Base-by-base conservation (phyloP, 2,888 invertebrate genomes). In the Sinodicranocentrus sp. region DNA sequence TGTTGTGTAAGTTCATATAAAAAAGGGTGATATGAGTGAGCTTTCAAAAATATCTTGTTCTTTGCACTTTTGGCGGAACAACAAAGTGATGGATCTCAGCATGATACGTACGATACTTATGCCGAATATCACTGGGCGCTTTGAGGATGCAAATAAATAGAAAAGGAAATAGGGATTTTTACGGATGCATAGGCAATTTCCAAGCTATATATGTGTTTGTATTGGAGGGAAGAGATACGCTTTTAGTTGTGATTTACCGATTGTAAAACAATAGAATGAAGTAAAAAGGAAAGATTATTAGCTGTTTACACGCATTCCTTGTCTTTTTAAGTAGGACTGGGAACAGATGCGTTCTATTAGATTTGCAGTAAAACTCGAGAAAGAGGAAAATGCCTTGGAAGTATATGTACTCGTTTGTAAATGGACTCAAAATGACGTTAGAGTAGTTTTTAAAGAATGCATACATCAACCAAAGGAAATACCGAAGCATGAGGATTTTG, bases 81-180 rank as follows among this genome's bases (percentile, higher is more conserved):
- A 17, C n/a, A 28, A 73, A 71, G 23, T 73, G 80, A 72, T 80
- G 80, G 54, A 73, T 80, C 80, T 10, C 80, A 80, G 80, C 80
- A 73, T 54, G 67, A 65, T 71, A 48, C 44, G 21, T 52, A 13
- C 21, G 43, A 65, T 65, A 65, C 65, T 65, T 65, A 65, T 65
- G 65, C 21, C 44, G 68, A 26, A 17, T 63, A n/a, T 28, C 3
- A 28, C 5, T n/a, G 1, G 6, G 26, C 25, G 6, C 13, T 48
- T 48, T 48, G 48, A 48, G n/a, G n/a, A 25, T 61, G 28, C 10
- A 61, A 61, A 61, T 26, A 26, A 26, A n/a, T 6, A 61, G 5
- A 21, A 17, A 21, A 2, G 21, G 3, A 57, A 19, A 57, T 19
- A 19, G 15, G 57, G 21, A 10, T 61, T 61, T 61, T 28, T n/a